Evolutionary conservation across 2,888 invertebrate species (phyloP).

Genomic region (Sarcophaga rosellei): DNA sequence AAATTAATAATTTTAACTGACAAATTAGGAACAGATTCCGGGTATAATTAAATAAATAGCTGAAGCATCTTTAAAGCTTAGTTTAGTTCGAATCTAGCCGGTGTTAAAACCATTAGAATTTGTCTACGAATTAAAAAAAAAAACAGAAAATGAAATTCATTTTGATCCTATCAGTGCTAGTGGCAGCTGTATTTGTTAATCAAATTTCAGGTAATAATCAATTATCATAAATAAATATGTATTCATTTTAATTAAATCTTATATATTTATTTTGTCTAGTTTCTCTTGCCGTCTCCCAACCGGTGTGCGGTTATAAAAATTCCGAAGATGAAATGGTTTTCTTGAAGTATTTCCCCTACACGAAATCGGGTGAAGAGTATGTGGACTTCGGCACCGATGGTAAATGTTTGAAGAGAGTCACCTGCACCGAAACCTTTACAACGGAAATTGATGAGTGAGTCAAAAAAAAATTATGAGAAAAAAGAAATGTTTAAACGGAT

Average conservation of each 20-base stretch:
- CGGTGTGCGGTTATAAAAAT: conserved; percentile 76
- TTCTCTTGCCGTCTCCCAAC: conserved; percentile 71
- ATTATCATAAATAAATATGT: not conserved
- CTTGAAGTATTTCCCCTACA: conserved; percentile 75
- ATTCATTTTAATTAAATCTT: not conserved
- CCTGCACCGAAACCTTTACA: conserved; percentile 75
- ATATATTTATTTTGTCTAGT: conserved; percentile 22
- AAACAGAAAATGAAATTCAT: conserved; percentile 50
- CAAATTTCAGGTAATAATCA: conserved; percentile 57
- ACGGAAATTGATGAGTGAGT: conserved; percentile 76
- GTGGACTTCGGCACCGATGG: conserved; percentile 77
- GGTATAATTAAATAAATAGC: conserved; percentile 25
- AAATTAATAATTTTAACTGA: conserved; percentile 1
- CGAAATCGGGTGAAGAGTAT: conserved; percentile 76
- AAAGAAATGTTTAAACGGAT: too few species aligned
- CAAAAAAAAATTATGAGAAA: too few species aligned
- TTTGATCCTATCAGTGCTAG: conserved; percentile 19
- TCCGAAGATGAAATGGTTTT: conserved; percentile 76
- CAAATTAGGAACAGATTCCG: conserved; percentile 1
- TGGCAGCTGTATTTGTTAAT: conserved; percentile 52
- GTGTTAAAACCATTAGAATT: not conserved
- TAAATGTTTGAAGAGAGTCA: conserved; percentile 75
- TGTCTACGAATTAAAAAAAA: not conserved
- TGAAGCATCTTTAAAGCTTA: not conserved
- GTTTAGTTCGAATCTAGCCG: conserved; percentile 34